These are phyloP conservation scores for Tetragonula clypearis DNA, from an alignment of 1,140 invertebrate species.

Conservation along the genomic window DNA sequence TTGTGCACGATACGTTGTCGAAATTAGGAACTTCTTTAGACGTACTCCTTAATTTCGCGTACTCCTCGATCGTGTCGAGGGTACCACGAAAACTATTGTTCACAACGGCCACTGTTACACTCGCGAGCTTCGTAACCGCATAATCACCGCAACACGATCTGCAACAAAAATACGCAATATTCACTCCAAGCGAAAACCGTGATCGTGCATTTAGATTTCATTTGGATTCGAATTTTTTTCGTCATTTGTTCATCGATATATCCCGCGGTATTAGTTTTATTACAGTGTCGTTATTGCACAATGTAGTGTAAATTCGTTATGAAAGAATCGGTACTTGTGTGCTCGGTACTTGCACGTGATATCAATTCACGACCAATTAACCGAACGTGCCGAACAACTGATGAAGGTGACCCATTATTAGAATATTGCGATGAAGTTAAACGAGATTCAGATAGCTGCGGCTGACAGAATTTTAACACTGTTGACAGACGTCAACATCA, in stretches of 20 bases:
- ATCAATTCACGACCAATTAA: background rate
- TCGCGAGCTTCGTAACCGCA: background rate
- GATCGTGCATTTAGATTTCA: background rate
- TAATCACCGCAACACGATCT: background rate
- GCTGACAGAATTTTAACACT: slow-evolving; percentile 23
- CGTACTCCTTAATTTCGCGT: slow-evolving; percentile 32
- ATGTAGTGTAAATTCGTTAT: background rate
- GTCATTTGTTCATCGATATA: background rate
- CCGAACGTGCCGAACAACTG: background rate
- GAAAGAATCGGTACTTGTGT: background rate
- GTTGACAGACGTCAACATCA: background rate
- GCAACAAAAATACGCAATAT: background rate
- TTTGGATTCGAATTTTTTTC: background rate
- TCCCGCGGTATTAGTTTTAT: too few relatives aligned
- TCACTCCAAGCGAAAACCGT: background rate
- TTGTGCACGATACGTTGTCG: slow-evolving; percentile 57
- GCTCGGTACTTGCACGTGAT: too few relatives aligned
- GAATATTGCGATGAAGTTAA: background rate
- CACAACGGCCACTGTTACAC: slow-evolving; percentile 25
- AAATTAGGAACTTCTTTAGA: slow-evolving; percentile 16
- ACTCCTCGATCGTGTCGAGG: slow-evolving; percentile 28
- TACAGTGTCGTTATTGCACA: too few relatives aligned
- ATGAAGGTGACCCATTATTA: background rate
- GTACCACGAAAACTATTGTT: slow-evolving; percentile 45
- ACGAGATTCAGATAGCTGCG: background rate